These are phyloP conservation scores for Drosophila fungiperda DNA, from an alignment of 2,888 invertebrate genomes.

Conservation along the genomic window DNA sequence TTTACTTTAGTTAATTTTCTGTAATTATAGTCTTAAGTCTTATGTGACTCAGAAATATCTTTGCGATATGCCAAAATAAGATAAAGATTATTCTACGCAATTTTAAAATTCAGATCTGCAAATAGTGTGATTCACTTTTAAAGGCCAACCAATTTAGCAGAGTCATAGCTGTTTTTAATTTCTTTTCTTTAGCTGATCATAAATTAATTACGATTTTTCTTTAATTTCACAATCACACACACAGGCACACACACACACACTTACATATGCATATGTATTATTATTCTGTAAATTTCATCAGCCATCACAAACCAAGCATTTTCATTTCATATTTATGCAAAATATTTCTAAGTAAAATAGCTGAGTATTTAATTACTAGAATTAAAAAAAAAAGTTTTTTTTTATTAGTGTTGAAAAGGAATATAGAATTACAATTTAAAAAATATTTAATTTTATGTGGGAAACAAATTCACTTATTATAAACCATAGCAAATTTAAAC, in stretches of 20 bases:
- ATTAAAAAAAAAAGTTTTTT: not conserved
- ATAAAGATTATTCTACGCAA: constrained; percentile 16
- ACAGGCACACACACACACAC: not conserved
- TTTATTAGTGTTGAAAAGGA: not conserved
- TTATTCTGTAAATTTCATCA: constrained; percentile 39
- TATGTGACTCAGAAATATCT: not conserved
- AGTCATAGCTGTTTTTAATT: not conserved
- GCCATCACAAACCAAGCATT: constrained; percentile 9
- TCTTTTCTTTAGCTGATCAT: constrained; percentile 40
- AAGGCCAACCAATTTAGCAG: not conserved
- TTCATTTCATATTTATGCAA: constrained; percentile 19
- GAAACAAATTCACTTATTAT: not conserved
- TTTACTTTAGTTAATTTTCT: not conserved
- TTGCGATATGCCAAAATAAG: constrained; percentile 6
- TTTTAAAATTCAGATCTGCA: constrained; percentile 7
- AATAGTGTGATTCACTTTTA: constrained; percentile 27
- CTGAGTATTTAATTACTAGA: not conserved
- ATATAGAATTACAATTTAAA: not conserved
- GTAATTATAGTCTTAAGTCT: too few species aligned
- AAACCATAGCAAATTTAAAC: not conserved
- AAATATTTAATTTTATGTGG: not conserved
- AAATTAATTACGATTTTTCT: constrained; percentile 31
- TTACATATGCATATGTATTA: not conserved
- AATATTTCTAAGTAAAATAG: constrained; percentile 2
- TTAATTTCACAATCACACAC: constrained; percentile 38